Conservation (phyloP, 2,113 vertebrate genomes). For the Tringa solitaria region DNA sequence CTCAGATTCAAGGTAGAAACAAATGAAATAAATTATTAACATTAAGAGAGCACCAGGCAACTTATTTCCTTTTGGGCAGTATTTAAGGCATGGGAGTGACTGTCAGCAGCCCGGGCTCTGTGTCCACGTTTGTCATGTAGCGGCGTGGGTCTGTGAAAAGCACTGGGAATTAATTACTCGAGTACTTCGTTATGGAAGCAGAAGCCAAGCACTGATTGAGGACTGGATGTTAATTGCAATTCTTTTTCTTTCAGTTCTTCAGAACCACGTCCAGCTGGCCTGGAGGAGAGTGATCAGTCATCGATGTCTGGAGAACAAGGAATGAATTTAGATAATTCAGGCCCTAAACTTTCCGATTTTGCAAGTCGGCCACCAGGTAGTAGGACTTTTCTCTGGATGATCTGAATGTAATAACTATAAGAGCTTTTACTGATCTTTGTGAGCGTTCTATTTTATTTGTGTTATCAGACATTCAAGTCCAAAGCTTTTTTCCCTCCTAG, state of each 20-base stretch:
- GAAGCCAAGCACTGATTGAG: neutral
- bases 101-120: neutral
- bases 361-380: slow-evolving; percentile 87
- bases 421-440: neutral
- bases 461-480: neutral
- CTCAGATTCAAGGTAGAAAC: neutral
- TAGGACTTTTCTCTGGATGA: neutral
- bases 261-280: slow-evolving; percentile 79
- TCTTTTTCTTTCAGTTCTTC: slow-evolving; percentile 73
- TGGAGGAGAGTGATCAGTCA: slow-evolving; percentile 88
- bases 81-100: neutral
- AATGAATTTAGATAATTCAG: slow-evolving; percentile 83
- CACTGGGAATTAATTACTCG: neutral
- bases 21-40: neutral
- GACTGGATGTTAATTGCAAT: neutral
- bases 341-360: slow-evolving; percentile 89
- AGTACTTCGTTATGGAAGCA: neutral
- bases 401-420: neutral
- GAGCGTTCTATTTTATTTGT: neutral
- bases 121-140: neutral
- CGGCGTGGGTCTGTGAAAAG: neutral
- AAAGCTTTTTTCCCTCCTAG: neutral
- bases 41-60: neutral
- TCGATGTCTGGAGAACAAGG: slow-evolving; percentile 85
- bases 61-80: neutral